Percentiles rank a stretch among this genome's conserved stretches.
Conservation (phyloP, 2,113 vertebrate species). For the Delphinapterus leucas region DNA sequence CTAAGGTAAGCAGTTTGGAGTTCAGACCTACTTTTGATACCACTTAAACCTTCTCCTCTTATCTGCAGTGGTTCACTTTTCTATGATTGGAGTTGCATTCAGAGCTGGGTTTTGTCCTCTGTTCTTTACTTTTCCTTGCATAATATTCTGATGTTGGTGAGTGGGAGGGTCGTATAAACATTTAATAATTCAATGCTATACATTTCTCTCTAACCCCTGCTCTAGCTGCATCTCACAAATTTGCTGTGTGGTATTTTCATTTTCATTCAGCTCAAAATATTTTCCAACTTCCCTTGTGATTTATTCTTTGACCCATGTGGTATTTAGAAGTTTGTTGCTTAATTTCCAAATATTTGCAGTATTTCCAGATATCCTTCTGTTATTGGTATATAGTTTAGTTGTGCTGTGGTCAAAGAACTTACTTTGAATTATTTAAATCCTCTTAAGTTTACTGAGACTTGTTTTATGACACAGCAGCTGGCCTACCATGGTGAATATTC, state of each 20-base stretch:
- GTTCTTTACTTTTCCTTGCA: not conserved
- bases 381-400: not conserved
- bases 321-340: not conserved
- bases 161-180: not conserved
- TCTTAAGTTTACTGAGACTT: not conserved
- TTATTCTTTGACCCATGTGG: not conserved
- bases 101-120: not conserved
- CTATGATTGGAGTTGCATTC: not conserved
- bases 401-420: not conserved
- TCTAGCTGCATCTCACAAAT: not conserved
- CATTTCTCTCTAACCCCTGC: not conserved
- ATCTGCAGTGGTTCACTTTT: not conserved
- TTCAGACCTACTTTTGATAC: not conserved
- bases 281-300: not conserved
- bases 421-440: slow-evolving; percentile 12
- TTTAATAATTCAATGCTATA: not conserved
- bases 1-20: not conserved
- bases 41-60: not conserved
- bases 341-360: not conserved
- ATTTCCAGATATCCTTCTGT: not conserved
- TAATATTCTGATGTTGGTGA: not conserved
- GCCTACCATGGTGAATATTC: not conserved
- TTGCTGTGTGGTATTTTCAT: not conserved
- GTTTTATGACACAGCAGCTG: not conserved
- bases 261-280: not conserved